phyloP scores from a whole-genome alignment of 1,140 invertebrate genomes.

The Drosophila saltans region DNA sequence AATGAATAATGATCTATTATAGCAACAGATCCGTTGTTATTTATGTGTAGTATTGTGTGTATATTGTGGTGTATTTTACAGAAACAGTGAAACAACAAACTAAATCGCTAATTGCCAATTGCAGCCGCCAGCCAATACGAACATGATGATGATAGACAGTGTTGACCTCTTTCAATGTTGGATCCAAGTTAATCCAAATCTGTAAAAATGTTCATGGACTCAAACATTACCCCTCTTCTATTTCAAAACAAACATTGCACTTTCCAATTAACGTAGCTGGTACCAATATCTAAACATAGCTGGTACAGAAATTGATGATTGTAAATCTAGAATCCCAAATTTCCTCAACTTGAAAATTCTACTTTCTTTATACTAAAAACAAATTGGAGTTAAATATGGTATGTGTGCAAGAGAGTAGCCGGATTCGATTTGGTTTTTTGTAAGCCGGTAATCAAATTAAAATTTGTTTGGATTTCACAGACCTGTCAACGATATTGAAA shows the following conservation, averaged over 20 bases:
- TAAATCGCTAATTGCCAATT: conserved; percentile 62
- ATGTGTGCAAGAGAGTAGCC: not conserved
- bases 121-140: conserved; percentile 45
- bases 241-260: too few relatives aligned
- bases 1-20: conserved; percentile 61
- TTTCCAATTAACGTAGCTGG: too few relatives aligned
- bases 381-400: not conserved
- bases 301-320: not conserved
- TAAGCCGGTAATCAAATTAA: not conserved
- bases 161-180: conserved; percentile 60
- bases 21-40: conserved; percentile 14
- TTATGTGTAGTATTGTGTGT: not conserved
- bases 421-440: not conserved
- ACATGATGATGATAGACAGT: conserved; percentile 19
- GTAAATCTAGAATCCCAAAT: not conserved
- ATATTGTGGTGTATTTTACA: conserved; percentile 44
- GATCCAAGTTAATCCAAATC: not conserved
- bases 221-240: conserved; percentile 8
- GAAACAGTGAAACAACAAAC: conserved; percentile 26
- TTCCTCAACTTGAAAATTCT: too few relatives aligned
- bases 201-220: not conserved
- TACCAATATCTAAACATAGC: too few relatives aligned
- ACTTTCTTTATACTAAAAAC: not conserved
- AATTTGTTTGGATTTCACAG: not conserved
- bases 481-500: not conserved